Percentiles rank a stretch among this genome's conserved stretches.
Conservation (phyloP, 2,113 vertebrate species). For the Odocoileus hemionus region DNA sequence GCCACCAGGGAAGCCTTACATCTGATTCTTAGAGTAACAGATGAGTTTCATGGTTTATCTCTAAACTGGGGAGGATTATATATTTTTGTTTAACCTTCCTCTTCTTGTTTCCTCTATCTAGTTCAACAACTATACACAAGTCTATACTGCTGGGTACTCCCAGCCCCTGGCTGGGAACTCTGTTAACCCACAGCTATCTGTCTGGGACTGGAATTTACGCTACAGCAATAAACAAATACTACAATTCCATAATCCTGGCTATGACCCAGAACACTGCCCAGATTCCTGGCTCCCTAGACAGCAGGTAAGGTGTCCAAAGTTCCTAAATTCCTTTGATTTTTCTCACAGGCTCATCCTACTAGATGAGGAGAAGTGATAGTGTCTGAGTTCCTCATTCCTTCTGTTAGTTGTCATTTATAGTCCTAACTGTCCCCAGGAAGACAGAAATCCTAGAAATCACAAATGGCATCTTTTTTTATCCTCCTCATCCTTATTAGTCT, state of each 20-base stretch:
- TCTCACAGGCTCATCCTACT: background rate
- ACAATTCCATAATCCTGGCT: conserved; percentile 84
- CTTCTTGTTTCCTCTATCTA: conserved; percentile 50
- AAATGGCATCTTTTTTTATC: background rate
- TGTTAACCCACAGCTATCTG: conserved; percentile 50
- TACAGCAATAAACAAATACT: conserved; percentile 82
- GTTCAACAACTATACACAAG: conserved; percentile 81
- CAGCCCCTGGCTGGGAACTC: background rate
- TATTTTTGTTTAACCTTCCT: background rate
- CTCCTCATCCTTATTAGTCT: background rate
- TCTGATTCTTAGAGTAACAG: background rate
- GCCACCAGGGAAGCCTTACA: background rate
- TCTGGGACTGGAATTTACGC: conserved; percentile 93
- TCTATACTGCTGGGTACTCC: conserved; percentile 80
- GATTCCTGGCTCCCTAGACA: conserved; percentile 72
- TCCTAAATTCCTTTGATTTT: background rate
- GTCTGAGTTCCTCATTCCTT: background rate
- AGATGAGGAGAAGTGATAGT: background rate
- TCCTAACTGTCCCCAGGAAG: background rate
- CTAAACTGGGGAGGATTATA: background rate
- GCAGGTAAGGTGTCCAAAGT: conserved; percentile 78
- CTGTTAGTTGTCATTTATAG: background rate
- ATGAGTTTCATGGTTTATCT: background rate
- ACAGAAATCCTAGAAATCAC: background rate
- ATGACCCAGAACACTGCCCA: conserved; percentile 65